These are phyloP conservation scores for Cyrtorhinus lividipennis DNA, from an alignment of 1,140 invertebrate species.

Conservation along the genomic window DNA sequence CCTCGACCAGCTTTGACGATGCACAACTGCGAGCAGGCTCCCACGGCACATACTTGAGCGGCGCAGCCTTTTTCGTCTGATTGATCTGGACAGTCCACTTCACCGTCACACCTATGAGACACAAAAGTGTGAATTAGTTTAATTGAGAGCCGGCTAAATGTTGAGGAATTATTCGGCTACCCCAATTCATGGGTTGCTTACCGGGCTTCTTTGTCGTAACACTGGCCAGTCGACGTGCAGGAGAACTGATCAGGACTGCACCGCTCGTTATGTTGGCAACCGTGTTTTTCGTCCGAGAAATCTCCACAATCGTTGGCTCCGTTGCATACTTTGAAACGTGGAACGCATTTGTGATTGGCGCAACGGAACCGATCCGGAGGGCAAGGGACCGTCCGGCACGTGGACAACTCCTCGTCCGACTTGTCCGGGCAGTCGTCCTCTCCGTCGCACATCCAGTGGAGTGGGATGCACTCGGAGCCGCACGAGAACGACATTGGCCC, in stretches of 20 bases:
- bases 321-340: constrained; percentile 34
- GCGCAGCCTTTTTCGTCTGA: constrained; percentile 43
- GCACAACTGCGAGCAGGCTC: constrained; percentile 20
- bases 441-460: constrained; percentile 43
- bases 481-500: constrained; percentile 24
- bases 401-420: constrained; percentile 41
- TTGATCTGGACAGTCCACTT: constrained; percentile 44
- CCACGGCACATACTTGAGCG: constrained; percentile 5
- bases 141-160: not conserved
- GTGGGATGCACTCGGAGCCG: constrained; percentile 33
- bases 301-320: constrained; percentile 36
- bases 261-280: not conserved
- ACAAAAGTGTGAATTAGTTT: not conserved
- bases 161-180: too few species aligned
- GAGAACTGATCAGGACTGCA: not conserved
- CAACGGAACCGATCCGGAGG: constrained; percentile 30
- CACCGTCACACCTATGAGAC: constrained; percentile 38
- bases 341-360: constrained; percentile 35
- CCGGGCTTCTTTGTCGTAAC: not conserved
- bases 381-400: constrained; percentile 29
- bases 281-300: constrained; percentile 34
- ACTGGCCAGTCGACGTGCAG: not conserved
- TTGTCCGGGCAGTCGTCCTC: constrained; percentile 52
- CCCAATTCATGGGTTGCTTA: not conserved
- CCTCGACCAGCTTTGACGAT: constrained; percentile 1